A percentile compares a stretch with the other conserved stretches of the same genome.
These are phyloP conservation scores for Paedocypris micromegethes DNA, from an alignment of 2,797 vertebrate genomes.

Conservation along the genomic window DNA sequence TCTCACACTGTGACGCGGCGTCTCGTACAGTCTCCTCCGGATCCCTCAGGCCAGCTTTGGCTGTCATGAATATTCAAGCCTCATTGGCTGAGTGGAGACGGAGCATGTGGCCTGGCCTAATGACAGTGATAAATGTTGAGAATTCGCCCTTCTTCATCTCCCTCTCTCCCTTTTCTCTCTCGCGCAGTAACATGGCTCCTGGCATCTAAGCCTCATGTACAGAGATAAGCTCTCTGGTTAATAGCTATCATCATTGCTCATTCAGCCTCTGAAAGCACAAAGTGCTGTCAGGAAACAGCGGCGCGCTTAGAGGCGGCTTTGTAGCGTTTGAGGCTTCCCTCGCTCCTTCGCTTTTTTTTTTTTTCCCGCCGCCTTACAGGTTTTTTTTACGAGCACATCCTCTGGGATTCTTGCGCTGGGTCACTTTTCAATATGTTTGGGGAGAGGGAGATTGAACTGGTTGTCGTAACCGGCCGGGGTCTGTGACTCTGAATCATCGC, in stretches of 20 bases:
- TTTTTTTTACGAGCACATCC: constrained; percentile 30
- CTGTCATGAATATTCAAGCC: constrained; percentile 76
- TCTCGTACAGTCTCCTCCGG: constrained; percentile 41
- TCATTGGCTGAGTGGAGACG: constrained; percentile 63
- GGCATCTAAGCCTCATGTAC: constrained; percentile 48
- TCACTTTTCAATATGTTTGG: constrained; percentile 16
- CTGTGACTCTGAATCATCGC: no score
- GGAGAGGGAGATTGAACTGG: not conserved
- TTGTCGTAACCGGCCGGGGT: no score
- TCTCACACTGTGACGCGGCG: constrained; percentile 49
- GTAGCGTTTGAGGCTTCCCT: constrained; percentile 45
- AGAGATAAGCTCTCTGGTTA: constrained; percentile 56
- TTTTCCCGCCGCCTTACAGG: constrained; percentile 37
- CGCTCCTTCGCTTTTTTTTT: constrained; percentile 18
- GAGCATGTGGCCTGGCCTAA: constrained; percentile 57
- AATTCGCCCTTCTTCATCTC: constrained; percentile 43
- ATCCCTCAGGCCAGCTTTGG: constrained; percentile 48
- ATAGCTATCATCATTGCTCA: constrained; percentile 56
- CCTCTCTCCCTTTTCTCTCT: constrained; percentile 23
- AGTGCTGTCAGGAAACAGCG: constrained; percentile 48
- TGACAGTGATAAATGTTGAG: constrained; percentile 76
- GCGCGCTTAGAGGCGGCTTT: constrained; percentile 40
- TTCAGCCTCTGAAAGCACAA: constrained; percentile 52
- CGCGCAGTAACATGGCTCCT: constrained; percentile 48
- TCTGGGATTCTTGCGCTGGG: constrained; percentile 12